These are phyloP conservation scores for Phania funesta DNA, from an alignment of 2,888 invertebrate species.

Conservation along the genomic window DNA sequence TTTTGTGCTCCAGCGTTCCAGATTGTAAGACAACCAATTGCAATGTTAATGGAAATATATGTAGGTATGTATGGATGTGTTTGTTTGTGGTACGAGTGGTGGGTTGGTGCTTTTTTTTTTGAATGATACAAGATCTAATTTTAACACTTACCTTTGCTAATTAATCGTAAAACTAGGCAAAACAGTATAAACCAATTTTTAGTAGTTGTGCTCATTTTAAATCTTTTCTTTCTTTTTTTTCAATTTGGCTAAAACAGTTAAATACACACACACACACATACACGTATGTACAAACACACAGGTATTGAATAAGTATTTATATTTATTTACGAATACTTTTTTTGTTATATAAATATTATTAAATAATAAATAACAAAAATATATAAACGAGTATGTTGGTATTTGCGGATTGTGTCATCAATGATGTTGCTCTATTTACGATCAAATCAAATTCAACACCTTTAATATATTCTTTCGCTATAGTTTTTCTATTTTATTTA, in stretches of 20 bases:
- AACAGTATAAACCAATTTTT: constrained; percentile 48
- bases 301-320: neutral
- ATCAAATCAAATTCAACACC: too few species aligned
- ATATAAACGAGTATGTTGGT: too few species aligned
- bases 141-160: constrained; percentile 66
- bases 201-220: constrained; percentile 44
- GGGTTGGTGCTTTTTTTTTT: constrained; percentile 9
- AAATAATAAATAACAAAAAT: too few species aligned
- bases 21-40: constrained; percentile 34
- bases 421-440: too few species aligned
- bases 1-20: neutral
- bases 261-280: neutral
- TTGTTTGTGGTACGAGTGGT: constrained; percentile 8
- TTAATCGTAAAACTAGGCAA: constrained; percentile 62
- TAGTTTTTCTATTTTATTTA: too few species aligned
- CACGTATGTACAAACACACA: neutral
- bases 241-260: constrained; percentile 52
- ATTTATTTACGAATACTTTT: neutral
- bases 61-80: too few species aligned
- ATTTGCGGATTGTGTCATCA: too few species aligned
- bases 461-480: too few species aligned
- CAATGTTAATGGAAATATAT: too few species aligned
- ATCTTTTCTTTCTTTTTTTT: neutral
- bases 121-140: constrained; percentile 59
- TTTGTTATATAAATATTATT: neutral